Evolutionary conservation across 2,888 invertebrate genomes (phyloP), one percentile per base, ranked within the genome.

Genomic region (Hypselothyrea guttata): DNA sequence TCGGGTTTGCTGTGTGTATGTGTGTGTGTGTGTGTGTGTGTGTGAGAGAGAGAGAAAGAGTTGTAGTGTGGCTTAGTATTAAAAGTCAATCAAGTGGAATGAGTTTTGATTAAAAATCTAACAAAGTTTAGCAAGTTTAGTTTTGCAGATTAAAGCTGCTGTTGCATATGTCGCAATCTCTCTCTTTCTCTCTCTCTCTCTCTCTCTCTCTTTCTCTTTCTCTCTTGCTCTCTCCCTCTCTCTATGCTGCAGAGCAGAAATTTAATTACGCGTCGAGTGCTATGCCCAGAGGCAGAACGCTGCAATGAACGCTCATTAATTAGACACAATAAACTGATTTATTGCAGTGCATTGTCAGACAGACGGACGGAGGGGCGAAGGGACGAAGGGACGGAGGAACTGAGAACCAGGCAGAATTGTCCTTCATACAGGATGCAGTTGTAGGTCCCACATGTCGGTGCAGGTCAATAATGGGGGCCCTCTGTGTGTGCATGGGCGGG

Each of bases 61-160:
- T n/a, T n/a, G n/a, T n/a, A n/a, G n/a, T n/a, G n/a, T 30, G 18
- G 40, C 38, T 49, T 51, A 42, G 57, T 71, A 56, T 65, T 58
- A 49, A 67, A 75, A 75, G 60, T 57, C 76, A 78, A 70, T 79
- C 73, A 70, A 65, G 69, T 31, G 62, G 41, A 83, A 79, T 75
- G 81, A 79, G 79, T 70, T 79, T 79, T 83, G 76, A 77, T 79
- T 77, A 79, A 75, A 79, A 79, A 60, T 65, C 67, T 67, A 79
- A 79, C 69, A 60, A 62, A 62, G 76, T 83, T 71, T 66, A 53
- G 44, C 59, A 42, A 64, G 42, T 62, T 31, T 9, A 22, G 48
- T 62, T 31, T 9, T 16, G 48, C 28, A 33, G 16, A 38, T 18
- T 40, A 12, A 49, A 56, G 68, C 72, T 56, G 49, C 28, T 40